Evolutionary conservation across 1,140 invertebrate species (phyloP).

Genomic region (Euura lappo): DNA sequence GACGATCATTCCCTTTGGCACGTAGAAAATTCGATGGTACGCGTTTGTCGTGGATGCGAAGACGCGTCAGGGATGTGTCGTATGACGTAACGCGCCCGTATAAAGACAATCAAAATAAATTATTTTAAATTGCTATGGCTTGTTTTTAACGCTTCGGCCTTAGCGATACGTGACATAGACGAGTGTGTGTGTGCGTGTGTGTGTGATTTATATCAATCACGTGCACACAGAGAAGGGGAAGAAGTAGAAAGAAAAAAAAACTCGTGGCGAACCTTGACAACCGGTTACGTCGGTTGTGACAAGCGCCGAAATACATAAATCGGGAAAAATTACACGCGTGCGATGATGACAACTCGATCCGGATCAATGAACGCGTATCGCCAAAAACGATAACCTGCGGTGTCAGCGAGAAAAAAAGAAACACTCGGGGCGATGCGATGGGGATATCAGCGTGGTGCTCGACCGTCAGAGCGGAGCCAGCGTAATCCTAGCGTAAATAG

Average conservation of each 20-base stretch:
- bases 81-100: slow-evolving; percentile 38
- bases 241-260: no score
- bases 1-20: not conserved
- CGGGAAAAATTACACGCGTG: not conserved
- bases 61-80: no score
- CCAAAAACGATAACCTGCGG: not conserved
- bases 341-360: not conserved
- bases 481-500: not conserved
- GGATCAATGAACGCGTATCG: not conserved
- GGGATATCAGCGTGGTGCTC: not conserved
- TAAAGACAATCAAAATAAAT: slow-evolving; percentile 45
- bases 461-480: not conserved
- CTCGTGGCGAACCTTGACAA: no score
- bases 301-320: no score
- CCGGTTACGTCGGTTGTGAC: no score
- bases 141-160: slow-evolving; percentile 25
- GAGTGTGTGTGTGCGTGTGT: no score
- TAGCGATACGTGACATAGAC: no score
- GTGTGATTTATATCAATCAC: no score
- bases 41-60: not conserved
- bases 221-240: no score
- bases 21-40: not conserved
- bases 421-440: not conserved
- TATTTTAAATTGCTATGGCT: slow-evolving; percentile 39
- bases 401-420: not conserved